A percentile compares a stretch with the other conserved stretches of the same genome.
These are phyloP conservation scores for Geophilus truncorum DNA, from an alignment of 2,888 invertebrate species.

Conservation along the genomic window DNA sequence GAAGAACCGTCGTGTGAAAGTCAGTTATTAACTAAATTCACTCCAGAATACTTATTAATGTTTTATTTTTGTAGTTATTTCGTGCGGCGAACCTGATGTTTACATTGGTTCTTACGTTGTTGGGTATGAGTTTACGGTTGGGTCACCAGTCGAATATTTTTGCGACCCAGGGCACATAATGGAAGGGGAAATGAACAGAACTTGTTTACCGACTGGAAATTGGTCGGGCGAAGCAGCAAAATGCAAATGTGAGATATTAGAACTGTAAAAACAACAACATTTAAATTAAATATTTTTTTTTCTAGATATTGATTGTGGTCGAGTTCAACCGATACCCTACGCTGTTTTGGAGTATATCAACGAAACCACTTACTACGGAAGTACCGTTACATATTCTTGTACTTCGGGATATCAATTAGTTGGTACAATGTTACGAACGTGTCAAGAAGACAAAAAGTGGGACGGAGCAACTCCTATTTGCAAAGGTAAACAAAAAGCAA, in stretches of 20 bases:
- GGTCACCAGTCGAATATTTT: constrained; percentile 79
- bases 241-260: constrained; percentile 66
- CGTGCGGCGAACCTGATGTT: constrained; percentile 79
- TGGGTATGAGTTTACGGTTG: constrained; percentile 82
- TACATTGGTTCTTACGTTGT: constrained; percentile 80
- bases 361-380: constrained; percentile 72
- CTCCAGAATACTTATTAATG: not conserved
- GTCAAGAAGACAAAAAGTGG: constrained; percentile 72
- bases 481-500: constrained; percentile 59
- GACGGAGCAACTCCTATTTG: constrained; percentile 78
- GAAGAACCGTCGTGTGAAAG: constrained; percentile 79
- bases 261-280: not conserved
- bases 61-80: constrained; percentile 63
- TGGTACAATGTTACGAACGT: constrained; percentile 68
- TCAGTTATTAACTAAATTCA: constrained; percentile 44
- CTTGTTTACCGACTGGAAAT: constrained; percentile 70
- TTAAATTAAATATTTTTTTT: constrained; percentile 37
- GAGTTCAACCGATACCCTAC: constrained; percentile 70
- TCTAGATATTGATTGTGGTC: constrained; percentile 81
- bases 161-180: constrained; percentile 79
- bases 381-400: constrained; percentile 74
- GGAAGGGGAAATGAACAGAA: constrained; percentile 64
- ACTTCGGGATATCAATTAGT: constrained; percentile 70
- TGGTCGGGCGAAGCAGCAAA: constrained; percentile 77
- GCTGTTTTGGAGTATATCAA: constrained; percentile 71